Evolutionary conservation across 2,888 invertebrate genomes (phyloP).

Genomic region (Watsonalla cultraria): DNA sequence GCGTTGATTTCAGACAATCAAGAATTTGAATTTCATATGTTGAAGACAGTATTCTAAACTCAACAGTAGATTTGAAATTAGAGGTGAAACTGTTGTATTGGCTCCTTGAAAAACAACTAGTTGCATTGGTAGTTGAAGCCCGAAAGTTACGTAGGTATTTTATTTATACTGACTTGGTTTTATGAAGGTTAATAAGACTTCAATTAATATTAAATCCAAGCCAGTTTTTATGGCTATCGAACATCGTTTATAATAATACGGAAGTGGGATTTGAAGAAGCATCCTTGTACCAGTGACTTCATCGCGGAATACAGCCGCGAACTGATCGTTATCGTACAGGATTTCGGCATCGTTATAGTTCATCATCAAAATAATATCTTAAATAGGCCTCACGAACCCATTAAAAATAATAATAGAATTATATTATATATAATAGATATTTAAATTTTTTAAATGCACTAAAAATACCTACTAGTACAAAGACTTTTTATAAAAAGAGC

Average conservation of each 20-base stretch:
- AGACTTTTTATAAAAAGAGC: background rate
- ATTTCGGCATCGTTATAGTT: slow-evolving; percentile 26
- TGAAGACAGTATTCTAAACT: too few relatives aligned
- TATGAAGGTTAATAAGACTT: background rate
- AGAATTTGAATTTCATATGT: too few relatives aligned
- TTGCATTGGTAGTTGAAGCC: too few relatives aligned
- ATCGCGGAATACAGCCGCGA: slow-evolving; percentile 48
- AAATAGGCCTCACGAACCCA: slow-evolving; percentile 13
- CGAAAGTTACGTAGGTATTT: too few relatives aligned
- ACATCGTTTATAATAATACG: slow-evolving; percentile 12
- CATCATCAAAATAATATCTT: slow-evolving; percentile 30
- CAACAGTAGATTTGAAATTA: too few relatives aligned
- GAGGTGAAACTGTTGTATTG: too few relatives aligned
- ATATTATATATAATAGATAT: too few relatives aligned
- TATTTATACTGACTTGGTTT: background rate
- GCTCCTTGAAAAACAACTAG: too few relatives aligned
- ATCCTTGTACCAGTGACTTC: slow-evolving; percentile 52
- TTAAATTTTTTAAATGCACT: too few relatives aligned
- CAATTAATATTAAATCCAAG: background rate
- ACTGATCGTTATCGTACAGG: slow-evolving; percentile 48
- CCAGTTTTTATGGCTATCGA: background rate
- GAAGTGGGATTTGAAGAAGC: slow-evolving; percentile 33
- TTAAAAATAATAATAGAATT: background rate
- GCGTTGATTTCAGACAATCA: too few relatives aligned
- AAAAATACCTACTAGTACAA: too few relatives aligned